Conservation (phyloP, 2,888 invertebrate genomes). For the Hirtodrosophila confusa region DNA sequence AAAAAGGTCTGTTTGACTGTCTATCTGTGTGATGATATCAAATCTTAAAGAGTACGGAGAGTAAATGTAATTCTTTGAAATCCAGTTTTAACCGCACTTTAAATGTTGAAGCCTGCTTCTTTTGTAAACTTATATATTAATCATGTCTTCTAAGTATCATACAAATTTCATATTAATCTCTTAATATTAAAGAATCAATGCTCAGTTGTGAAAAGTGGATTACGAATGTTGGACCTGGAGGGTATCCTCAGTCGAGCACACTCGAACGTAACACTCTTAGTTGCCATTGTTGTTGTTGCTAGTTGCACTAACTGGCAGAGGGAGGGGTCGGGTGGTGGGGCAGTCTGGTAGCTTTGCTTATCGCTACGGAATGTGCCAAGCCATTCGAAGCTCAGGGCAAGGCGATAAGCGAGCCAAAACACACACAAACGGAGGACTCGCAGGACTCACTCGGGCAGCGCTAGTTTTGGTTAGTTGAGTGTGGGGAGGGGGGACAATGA, state of each 20-base stretch:
- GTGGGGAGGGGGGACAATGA: not conserved
- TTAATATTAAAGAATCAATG: too few relatives aligned
- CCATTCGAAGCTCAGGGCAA: constrained; percentile 74
- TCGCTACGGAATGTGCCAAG: constrained; percentile 78
- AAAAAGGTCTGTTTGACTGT: too few relatives aligned
- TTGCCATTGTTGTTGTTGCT: constrained; percentile 23
- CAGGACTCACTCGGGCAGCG: constrained; percentile 22
- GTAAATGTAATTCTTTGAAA: too few relatives aligned
- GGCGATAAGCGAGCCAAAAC: constrained; percentile 49
- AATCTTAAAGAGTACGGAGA: not conserved
- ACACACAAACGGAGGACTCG: constrained; percentile 12
- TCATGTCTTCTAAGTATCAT: too few relatives aligned
- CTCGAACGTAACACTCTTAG: not conserved
- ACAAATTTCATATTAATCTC: too few relatives aligned
- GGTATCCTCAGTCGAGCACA: constrained; percentile 3
- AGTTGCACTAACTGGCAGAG: constrained; percentile 32
- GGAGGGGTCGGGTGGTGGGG: constrained; percentile 1
- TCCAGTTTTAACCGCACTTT: too few relatives aligned
- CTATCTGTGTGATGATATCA: not conserved
- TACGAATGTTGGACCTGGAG: not conserved
- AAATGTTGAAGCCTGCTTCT: too few relatives aligned
- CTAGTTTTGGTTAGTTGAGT: constrained; percentile 24
- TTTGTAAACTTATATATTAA: too few relatives aligned
- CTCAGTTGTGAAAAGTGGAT: too few relatives aligned
- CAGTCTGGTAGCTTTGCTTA: constrained; percentile 59